A percentile compares a stretch with the other conserved stretches of the same genome.
phyloP scores from a whole-genome alignment of 2,113 vertebrate species.

The Charina bottae region DNA sequence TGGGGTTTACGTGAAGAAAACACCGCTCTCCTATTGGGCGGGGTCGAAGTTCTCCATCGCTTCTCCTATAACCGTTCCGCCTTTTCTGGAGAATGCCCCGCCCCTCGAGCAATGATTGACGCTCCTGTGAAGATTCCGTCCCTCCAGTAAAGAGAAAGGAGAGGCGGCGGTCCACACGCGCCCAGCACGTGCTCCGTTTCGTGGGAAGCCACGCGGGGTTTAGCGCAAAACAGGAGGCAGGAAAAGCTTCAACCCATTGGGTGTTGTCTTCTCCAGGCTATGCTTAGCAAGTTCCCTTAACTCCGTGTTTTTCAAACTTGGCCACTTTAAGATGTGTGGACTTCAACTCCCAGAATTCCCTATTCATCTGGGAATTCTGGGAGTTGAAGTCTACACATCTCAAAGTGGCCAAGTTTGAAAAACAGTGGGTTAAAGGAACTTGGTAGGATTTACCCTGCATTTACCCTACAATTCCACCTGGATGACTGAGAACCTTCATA shows the following conservation, averaged over 20 bases:
- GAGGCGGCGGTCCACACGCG: neutral
- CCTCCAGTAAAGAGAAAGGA: neutral
- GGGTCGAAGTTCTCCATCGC: neutral
- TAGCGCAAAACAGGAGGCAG: neutral
- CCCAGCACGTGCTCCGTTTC: neutral
- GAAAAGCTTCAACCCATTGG: neutral
- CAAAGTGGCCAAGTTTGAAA: neutral
- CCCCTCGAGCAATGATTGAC: neutral
- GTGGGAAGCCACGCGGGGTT: neutral
- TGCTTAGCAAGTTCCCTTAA: neutral
- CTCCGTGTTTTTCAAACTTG: neutral
- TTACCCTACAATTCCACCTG: too few relatives aligned
- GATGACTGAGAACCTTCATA: too few relatives aligned
- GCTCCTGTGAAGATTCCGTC: too few relatives aligned
- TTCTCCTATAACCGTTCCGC: neutral
- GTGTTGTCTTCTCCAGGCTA: neutral
- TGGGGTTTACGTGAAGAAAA: neutral
- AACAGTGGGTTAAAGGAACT: neutral
- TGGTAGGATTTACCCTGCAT: neutral
- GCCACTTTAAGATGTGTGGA: neutral
- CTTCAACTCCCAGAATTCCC: neutral
- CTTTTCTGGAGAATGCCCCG: neutral
- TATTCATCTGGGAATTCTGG: too few relatives aligned
- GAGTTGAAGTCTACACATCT: too few relatives aligned
- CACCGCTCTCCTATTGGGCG: neutral